Percentiles rank a stretch among this genome's conserved stretches.
Evolutionary conservation across 2,888 invertebrate species (phyloP).

Genomic region (Dermolepida albohirtum): DNA sequence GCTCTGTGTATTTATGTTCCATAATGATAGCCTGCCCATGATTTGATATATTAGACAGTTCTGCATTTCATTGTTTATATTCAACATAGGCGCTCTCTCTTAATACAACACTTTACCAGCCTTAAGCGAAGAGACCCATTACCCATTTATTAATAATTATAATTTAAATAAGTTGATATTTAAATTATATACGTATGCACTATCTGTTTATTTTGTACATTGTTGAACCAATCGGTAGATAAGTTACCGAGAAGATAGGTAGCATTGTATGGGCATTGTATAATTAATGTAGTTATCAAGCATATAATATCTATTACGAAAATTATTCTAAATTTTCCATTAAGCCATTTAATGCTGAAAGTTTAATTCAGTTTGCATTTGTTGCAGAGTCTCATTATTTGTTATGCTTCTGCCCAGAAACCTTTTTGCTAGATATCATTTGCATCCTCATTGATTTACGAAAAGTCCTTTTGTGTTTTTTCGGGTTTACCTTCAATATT

Average conservation of each 20-base stretch:
- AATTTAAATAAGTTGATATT: constrained; percentile 61
- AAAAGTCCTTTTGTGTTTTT: too few species aligned
- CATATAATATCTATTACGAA: too few species aligned
- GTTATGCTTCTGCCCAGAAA: too few species aligned
- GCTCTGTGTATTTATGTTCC: constrained; percentile 62
- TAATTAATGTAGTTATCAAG: too few species aligned
- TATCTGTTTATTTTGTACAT: background rate
- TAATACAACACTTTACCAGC: constrained; percentile 62
- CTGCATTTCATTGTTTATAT: constrained; percentile 59
- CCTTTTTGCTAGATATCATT: too few species aligned
- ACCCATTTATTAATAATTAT: constrained; percentile 59
- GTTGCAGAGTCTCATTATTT: too few species aligned
- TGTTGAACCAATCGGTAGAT: background rate
- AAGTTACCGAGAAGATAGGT: background rate
- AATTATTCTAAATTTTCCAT: too few species aligned
- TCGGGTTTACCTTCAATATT: too few species aligned
- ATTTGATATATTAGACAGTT: constrained; percentile 63
- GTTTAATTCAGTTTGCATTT: too few species aligned
- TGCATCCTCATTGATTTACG: too few species aligned
- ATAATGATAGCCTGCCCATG: constrained; percentile 63
- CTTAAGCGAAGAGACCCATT: constrained; percentile 58
- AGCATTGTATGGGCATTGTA: too few species aligned
- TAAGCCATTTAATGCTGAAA: too few species aligned
- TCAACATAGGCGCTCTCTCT: constrained; percentile 55
- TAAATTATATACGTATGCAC: constrained; percentile 35